These are phyloP conservation scores for Alligator sinensis DNA, from an alignment of 2,113 vertebrate species.

Conservation along the genomic window DNA sequence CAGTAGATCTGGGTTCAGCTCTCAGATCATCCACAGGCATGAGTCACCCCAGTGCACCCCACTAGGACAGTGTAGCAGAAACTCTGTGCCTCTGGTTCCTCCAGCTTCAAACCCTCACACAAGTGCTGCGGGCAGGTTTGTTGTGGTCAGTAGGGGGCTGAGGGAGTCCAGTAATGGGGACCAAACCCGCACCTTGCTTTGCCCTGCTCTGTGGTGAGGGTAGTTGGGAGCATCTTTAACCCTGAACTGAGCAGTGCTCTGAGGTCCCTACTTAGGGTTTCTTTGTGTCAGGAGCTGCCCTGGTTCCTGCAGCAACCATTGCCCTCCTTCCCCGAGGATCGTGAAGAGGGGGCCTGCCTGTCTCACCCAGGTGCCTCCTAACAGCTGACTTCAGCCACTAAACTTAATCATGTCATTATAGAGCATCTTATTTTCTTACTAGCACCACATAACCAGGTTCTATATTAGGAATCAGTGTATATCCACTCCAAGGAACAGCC, in stretches of 20 bases:
- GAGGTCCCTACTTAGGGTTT: background rate
- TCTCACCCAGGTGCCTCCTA: background rate
- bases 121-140: background rate
- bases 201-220: background rate
- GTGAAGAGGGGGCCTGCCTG: background rate
- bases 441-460: background rate
- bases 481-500: background rate
- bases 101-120: background rate
- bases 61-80: too few species aligned
- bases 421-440: constrained; percentile 70
- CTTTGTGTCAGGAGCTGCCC: background rate
- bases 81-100: background rate
- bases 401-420: constrained; percentile 54
- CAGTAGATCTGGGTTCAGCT: background rate
- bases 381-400: background rate
- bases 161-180: background rate
- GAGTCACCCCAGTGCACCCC: background rate
- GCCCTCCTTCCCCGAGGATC: too few species aligned
- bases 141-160: background rate
- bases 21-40: background rate
- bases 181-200: background rate
- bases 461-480: accelerated
- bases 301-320: background rate
- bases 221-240: too few species aligned
- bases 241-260: background rate